Conservation (phyloP, 2,113 vertebrate species). For the Glaucomys volans region DNA sequence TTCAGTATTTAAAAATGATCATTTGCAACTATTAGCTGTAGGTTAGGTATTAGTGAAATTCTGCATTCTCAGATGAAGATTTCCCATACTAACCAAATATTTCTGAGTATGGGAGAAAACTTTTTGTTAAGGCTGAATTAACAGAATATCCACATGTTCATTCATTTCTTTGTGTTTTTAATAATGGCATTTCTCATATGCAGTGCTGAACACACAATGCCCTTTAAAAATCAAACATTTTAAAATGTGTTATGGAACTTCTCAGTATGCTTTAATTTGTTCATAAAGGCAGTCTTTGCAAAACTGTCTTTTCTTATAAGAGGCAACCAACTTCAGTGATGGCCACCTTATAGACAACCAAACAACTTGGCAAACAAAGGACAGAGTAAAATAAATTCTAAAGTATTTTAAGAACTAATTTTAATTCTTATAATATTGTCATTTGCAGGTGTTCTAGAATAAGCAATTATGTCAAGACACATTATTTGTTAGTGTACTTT, state of each 20-base stretch:
- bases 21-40: neutral
- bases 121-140: slow-evolving; percentile 40
- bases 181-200: neutral
- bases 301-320: neutral
- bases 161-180: slow-evolving; percentile 53
- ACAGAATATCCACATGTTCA: slow-evolving; percentile 18
- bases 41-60: neutral
- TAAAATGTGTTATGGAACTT: slow-evolving; percentile 1
- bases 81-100: neutral
- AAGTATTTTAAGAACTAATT: neutral
- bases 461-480: neutral
- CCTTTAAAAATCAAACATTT: slow-evolving; percentile 46
- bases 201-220: neutral
- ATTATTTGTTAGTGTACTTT: neutral
- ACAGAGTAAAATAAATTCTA: neutral
- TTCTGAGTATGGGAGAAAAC: neutral
- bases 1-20: neutral
- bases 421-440: neutral
- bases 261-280: neutral
- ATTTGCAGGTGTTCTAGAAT: neutral
- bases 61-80: neutral
- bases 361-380: neutral
- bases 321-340: neutral
- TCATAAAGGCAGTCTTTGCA: neutral
- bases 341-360: neutral